Evolutionary conservation across 2,113 vertebrate species (phyloP), one percentile per base, ranked within the genome.

Genomic region (Sinocyclocheilus maitianheensis): DNA sequence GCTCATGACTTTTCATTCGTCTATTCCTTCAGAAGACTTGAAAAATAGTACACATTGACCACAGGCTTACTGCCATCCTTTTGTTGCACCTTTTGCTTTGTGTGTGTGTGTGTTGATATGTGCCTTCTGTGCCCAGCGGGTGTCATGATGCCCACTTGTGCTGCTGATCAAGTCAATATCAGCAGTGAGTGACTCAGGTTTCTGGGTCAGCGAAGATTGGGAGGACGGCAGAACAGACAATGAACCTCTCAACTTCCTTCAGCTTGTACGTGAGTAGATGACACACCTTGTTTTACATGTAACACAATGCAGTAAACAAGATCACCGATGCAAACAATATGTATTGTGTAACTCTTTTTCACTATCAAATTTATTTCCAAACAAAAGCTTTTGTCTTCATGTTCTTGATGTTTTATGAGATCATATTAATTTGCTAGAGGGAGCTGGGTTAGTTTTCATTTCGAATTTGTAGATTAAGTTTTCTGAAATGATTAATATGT

Each of bases 131-230:
- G 12, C 40, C 43, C 20, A 75, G 75, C 34, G n/a, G 43, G 24
- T 82, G 24, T 69, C 63, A 51, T 22, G n/a, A 51, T 69, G 62
- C 14, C 80, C 40, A 85, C 30, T 13, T 46, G 30, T 2, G 26
- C 63, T 26, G 24, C 58, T 75, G 82, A 82, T 87, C 20, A 78
- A 69, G 84, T 84, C 13, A 7, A 1, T 65, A 18, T 51, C 77
- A 84, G 67, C 85, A 69, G 83, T 81, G 37, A 88, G 80, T 22
- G 67, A 30, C 87, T 86, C 85, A 55, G 51, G 20, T 85, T 63
- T 83, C 84, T 65, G 78, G 86, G 69, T 88, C 84, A 88, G 84
- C 9, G 34, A 48, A 20, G 71, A 48, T 22, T 30, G 72, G 63
- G 26, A 22, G 58, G 62, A 55, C 51, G 24, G 24, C 24, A 77